These are phyloP conservation scores for Platypus cylindrus DNA, from an alignment of 2,888 invertebrate species.

Conservation along the genomic window DNA sequence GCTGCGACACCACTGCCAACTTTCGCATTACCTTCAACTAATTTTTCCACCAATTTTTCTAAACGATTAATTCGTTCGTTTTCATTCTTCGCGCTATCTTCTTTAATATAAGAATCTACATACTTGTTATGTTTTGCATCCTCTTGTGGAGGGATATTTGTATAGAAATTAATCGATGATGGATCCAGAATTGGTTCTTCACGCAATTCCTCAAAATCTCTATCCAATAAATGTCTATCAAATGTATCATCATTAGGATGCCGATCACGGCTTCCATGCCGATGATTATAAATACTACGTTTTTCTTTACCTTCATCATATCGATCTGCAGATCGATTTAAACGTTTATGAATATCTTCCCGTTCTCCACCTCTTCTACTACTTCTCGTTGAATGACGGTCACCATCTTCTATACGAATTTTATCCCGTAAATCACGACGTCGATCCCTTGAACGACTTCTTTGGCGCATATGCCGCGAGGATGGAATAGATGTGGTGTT, in stretches of 20 bases:
- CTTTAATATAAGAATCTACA: not conserved
- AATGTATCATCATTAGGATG: not conserved
- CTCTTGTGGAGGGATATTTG: slow-evolving; percentile 2
- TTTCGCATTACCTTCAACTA: slow-evolving; percentile 15
- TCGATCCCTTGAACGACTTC: slow-evolving; percentile 9
- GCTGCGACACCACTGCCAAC: slow-evolving; percentile 2
- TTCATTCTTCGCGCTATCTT: slow-evolving; percentile 5
- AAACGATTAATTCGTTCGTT: slow-evolving; percentile 20
- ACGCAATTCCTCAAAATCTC: slow-evolving; percentile 4
- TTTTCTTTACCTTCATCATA: too few relatives aligned
- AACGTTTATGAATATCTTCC: too few relatives aligned
- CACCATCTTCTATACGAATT: too few relatives aligned
- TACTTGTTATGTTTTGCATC: slow-evolving; percentile 1
- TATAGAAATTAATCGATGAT: slow-evolving; percentile 13
- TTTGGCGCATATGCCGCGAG: slow-evolving; percentile 1
- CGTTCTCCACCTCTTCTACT: not conserved
- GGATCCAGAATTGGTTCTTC: slow-evolving; percentile 12
- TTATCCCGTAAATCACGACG: slow-evolving; percentile 6
- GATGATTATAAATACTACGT: not conserved
- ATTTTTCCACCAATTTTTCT: slow-evolving; percentile 22
- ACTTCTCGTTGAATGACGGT: too few relatives aligned
- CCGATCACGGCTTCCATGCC: slow-evolving; percentile 3
- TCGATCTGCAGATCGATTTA: too few relatives aligned
- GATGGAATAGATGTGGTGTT: too few relatives aligned
- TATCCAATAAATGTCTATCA: not conserved